phyloP scores from a whole-genome alignment of 2,797 vertebrate genomes.

The Brachyalestes nurse region DNA sequence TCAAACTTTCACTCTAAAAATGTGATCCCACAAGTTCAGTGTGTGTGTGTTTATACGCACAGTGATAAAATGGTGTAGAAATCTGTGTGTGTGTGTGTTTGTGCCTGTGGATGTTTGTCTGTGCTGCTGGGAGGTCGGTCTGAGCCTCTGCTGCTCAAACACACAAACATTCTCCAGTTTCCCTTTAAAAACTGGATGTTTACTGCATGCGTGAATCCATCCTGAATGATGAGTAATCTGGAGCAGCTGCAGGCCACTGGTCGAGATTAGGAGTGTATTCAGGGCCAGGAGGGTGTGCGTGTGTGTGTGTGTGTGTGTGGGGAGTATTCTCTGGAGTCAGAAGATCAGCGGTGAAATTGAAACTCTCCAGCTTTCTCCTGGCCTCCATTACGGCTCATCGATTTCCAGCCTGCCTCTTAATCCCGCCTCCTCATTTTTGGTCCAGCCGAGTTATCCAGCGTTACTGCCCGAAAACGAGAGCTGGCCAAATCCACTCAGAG shows the following conservation, averaged over 20 bases:
- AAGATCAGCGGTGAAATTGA: constrained; percentile 14
- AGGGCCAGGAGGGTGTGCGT: background rate
- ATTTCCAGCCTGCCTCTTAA: constrained; percentile 11
- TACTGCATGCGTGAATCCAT: constrained; percentile 12
- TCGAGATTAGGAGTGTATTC: constrained; percentile 24
- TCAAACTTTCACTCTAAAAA: no score
- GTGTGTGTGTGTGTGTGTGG: background rate
- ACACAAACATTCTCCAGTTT: background rate
- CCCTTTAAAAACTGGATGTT: constrained; percentile 36
- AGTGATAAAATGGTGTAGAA: background rate
- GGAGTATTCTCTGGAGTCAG: constrained; percentile 5
- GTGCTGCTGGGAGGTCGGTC: background rate
- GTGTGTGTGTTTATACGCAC: background rate
- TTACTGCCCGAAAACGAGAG: constrained; percentile 14
- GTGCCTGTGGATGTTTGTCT: constrained; percentile 1
- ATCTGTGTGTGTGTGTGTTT: background rate
- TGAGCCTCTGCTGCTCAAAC: background rate
- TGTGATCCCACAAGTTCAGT: background rate
- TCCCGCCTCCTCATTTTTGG: constrained; percentile 9
- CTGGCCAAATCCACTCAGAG: constrained; percentile 14
- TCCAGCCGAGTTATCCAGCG: background rate
- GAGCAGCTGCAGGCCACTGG: constrained; percentile 25
- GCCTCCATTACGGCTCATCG: constrained; percentile 10
- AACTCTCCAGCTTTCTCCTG: constrained; percentile 9
- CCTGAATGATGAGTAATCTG: constrained; percentile 10